Percentiles rank a stretch among this genome's conserved stretches.
phyloP scores from a whole-genome alignment of 2,113 vertebrate genomes.

The Gila orcuttii region DNA sequence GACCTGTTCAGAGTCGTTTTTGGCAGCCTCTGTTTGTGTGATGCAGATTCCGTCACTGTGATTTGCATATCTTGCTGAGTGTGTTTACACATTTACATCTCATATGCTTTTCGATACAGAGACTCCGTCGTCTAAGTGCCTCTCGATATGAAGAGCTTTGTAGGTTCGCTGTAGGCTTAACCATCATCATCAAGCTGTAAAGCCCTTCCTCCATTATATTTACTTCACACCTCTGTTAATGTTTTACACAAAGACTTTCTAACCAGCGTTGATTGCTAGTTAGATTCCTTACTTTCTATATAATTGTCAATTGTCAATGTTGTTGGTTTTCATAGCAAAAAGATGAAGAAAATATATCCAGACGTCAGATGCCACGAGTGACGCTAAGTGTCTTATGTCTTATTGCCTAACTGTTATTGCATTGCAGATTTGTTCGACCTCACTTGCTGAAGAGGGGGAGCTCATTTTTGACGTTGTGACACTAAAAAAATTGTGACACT shows the following conservation, averaged over 20 bases:
- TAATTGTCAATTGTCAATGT: constrained; percentile 12
- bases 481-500: background rate
- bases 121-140: constrained; percentile 1
- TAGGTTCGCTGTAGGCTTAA: constrained; percentile 19
- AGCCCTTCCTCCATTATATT: background rate
- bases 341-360: background rate
- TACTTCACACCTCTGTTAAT: constrained; percentile 6
- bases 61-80: background rate
- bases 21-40: background rate
- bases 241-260: background rate
- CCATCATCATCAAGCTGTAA: background rate
- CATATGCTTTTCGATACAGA: background rate
- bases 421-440: constrained; percentile 30
- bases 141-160: constrained; percentile 18
- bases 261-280: constrained; percentile 1
- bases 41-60: background rate
- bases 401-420: constrained; percentile 44
- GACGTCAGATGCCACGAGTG: background rate
- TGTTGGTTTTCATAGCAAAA: background rate
- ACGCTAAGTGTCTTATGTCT: background rate
- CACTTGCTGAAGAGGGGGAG: constrained; percentile 7
- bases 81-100: constrained; percentile 32
- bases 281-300: background rate
- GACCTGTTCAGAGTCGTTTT: background rate
- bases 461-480: constrained; percentile 34